Evolutionary conservation across 2,797 vertebrate species (phyloP).

Genomic region (Thamnophis elegans): DNA sequence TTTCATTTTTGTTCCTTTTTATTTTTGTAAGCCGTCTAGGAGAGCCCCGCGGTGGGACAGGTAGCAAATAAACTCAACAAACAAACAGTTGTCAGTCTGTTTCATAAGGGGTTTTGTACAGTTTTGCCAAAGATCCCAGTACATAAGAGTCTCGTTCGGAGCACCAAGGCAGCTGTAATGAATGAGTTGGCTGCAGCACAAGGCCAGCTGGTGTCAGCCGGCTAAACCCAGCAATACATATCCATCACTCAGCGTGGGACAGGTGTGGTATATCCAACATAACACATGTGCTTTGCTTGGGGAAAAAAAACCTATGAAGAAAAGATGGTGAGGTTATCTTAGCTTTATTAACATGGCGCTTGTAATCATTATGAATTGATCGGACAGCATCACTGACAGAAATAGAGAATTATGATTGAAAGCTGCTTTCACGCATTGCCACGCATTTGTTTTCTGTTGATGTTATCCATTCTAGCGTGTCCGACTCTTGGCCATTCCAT

Average conservation of each 20-base stretch:
- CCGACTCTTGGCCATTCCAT: not conserved
- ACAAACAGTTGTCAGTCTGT: constrained; percentile 36
- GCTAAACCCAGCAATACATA: constrained; percentile 43
- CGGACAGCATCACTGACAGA: not conserved
- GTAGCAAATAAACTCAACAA: not conserved
- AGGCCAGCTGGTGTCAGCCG: constrained; percentile 63
- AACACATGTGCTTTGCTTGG: constrained; percentile 32
- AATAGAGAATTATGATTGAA: not conserved
- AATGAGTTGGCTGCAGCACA: constrained; percentile 53
- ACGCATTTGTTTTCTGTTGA: not conserved
- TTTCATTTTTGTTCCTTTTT: not conserved
- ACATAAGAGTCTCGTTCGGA: constrained; percentile 42
- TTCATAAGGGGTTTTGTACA: constrained; percentile 41
- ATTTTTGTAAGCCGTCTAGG: not conserved
- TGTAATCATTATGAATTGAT: not conserved
- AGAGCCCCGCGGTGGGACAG: not conserved
- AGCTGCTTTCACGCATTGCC: not conserved
- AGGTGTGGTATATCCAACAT: constrained; percentile 23
- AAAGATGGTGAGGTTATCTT: not conserved
- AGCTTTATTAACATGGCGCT: not conserved
- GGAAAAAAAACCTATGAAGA: not conserved
- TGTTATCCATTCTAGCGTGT: not conserved
- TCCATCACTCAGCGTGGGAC: constrained; percentile 48
- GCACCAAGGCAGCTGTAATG: constrained; percentile 56
- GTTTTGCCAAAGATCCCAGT: constrained; percentile 43